Base-by-base conservation (phyloP, 2,113 vertebrate genomes). In the Urocolius indicus region DNA sequence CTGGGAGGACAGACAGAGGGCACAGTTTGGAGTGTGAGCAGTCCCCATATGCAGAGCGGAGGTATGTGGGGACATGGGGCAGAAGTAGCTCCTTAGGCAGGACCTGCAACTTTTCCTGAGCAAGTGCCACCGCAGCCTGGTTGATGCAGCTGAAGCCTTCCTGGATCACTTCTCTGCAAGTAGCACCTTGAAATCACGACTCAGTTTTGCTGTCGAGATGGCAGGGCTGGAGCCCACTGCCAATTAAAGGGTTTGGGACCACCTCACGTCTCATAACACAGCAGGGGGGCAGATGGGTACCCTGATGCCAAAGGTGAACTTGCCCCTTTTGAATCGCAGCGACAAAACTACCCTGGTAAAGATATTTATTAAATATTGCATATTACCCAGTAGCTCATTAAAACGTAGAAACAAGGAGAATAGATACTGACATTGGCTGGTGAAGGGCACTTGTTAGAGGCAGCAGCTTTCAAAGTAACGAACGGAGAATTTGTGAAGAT, bases 271-370 rank as follows among this genome's bases (percentile, higher is more conserved):
- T 69, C 0, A 0, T 19, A 32, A 32, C 23, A 3, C 36, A 58
- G 3, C 14, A 8, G 19, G 1, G 13, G 6, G 11, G 46, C 38
- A 66, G 38, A 66, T 46, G 41, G 36, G 4, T 14, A 24, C 0
- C 1, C 34, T 5, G 54, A 23, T 32, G 23, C 18, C 22, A 17
- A 45, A 68, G 30, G 18, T n/a, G 32, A 27, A 22, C 16, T 13
- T 34, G 7, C 59, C 19, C 54, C 41, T 80, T n/a, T 41, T 32
- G 34, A 38, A 26, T 69, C 24, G 19, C 11, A 32, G 48, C 1
- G 1, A n/a, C 3, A 10, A 45, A 69, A 32, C 69, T 16, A 16
- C 3, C 17, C 29, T n/a, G 22, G 30, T 26, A 36, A 16, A 9
- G 9, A 19, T 51, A 41, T 22, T 67, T 72, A 32, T 19, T 11